Conservation (phyloP, 2,113 vertebrate genomes). For the Myanophis thanlyinensis region DNA sequence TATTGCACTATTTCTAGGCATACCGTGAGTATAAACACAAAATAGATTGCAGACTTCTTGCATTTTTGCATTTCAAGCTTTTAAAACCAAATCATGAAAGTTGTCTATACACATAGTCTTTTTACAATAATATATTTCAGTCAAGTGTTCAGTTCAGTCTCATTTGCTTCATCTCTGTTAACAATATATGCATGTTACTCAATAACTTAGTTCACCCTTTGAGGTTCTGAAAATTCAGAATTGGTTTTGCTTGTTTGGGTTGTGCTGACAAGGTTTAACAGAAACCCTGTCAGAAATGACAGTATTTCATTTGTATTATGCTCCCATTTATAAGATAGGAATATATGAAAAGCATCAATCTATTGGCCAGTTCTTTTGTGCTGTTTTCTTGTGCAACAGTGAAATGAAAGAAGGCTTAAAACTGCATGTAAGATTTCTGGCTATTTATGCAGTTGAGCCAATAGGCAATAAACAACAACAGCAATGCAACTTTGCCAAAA, state of each 20-base stretch:
- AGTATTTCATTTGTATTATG: not conserved
- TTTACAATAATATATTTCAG: not conserved
- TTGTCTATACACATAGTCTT: not conserved
- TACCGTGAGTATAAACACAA: not conserved
- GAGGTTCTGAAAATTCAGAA: not conserved
- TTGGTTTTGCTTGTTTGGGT: not conserved
- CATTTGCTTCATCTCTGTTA: not conserved
- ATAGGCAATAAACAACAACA: not conserved
- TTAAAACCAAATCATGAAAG: not conserved
- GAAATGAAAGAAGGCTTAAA: not conserved
- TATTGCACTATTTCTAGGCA: not conserved
- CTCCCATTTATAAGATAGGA: not conserved
- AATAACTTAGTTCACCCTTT: not conserved
- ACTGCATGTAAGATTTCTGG: not conserved
- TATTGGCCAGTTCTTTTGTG: not conserved
- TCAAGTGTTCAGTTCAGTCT: not conserved
- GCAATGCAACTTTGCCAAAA: not conserved
- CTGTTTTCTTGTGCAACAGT: not conserved
- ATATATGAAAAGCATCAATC: not conserved
- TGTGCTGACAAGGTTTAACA: not conserved
- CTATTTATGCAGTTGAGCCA: not conserved
- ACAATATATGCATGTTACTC: not conserved
- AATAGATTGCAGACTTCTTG: not conserved
- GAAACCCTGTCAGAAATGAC: too few relatives aligned
- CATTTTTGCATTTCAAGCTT: not conserved